phyloP scores from a whole-genome alignment of 2,797 vertebrate species.

The Thunnus albacares region DNA sequence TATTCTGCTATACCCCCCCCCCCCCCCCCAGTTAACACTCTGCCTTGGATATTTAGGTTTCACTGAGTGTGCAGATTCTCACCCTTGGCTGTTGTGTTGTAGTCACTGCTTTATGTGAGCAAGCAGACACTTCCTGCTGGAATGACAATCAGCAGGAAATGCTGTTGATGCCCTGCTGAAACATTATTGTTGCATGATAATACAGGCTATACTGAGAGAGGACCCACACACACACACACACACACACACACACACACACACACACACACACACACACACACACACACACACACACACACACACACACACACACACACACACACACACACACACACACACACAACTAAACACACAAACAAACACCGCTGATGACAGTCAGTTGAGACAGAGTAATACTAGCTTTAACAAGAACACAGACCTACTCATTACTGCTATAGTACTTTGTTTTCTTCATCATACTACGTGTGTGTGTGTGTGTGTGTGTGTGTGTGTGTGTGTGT shows the following conservation, averaged over 20 bases:
- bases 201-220: not conserved
- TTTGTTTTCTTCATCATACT: not conserved
- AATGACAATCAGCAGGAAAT: slow-evolving; percentile 18
- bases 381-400: not conserved
- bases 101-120: slow-evolving; percentile 31
- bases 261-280: not conserved
- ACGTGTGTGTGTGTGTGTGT: not conserved
- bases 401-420: slow-evolving; percentile 9
- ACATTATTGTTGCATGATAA: not conserved
- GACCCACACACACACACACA: slow-evolving; percentile 3
- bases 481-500: no score
- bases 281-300: slow-evolving; percentile 2
- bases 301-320: not conserved
- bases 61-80: slow-evolving; percentile 43
- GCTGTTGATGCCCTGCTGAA: slow-evolving; percentile 8
- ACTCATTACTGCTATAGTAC: slow-evolving; percentile 2
- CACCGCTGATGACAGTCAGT: not conserved
- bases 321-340: not conserved
- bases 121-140: slow-evolving; percentile 30
- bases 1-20: not conserved
- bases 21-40: not conserved
- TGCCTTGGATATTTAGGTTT: slow-evolving; percentile 39
- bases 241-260: not conserved
- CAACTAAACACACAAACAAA: slow-evolving; percentile 5
- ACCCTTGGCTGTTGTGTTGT: slow-evolving; percentile 10